Percentiles rank a stretch among this genome's conserved stretches.
phyloP scores from a whole-genome alignment of 2,113 vertebrate genomes.

The Pristiophorus japonicus region DNA sequence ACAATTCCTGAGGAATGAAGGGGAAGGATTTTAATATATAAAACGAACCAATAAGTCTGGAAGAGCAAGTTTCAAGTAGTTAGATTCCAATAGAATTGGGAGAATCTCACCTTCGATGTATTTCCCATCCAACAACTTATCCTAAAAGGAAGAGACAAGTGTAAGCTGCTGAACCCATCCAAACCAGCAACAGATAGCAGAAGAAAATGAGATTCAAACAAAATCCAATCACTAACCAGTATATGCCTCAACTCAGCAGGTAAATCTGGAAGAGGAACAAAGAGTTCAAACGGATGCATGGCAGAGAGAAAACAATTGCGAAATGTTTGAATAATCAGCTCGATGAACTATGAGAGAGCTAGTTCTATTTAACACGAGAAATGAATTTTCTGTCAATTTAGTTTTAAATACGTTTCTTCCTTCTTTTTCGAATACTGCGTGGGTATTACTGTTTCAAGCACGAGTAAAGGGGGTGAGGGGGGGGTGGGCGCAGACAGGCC shows the following conservation, averaged over 20 bases:
- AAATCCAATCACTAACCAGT: conserved; percentile 55
- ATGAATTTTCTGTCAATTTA: neutral
- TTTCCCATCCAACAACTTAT: conserved; percentile 62
- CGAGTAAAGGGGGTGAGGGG: neutral
- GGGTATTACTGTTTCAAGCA: too few species aligned
- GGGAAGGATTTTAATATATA: neutral
- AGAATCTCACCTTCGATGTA: conserved; percentile 66
- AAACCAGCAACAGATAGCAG: conserved; percentile 42
- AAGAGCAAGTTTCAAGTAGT: neutral
- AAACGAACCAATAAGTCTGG: neutral
- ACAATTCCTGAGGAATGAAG: neutral
- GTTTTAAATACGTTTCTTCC: neutral
- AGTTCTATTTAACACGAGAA: neutral
- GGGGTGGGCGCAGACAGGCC: neutral
- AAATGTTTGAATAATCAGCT: neutral
- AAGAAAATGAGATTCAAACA: conserved; percentile 38
- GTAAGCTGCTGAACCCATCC: neutral
- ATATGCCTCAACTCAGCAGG: conserved; percentile 59
- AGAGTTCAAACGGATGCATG: neutral
- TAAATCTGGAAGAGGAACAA: conserved; percentile 55
- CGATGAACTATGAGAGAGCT: neutral
- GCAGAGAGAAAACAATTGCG: conserved; percentile 40
- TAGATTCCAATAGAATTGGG: neutral
- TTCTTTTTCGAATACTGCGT: neutral
- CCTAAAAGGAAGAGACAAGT: conserved; percentile 49